Evolutionary conservation across 2,888 invertebrate genomes (phyloP).

Genomic region (Tenthredo distinguenda): DNA sequence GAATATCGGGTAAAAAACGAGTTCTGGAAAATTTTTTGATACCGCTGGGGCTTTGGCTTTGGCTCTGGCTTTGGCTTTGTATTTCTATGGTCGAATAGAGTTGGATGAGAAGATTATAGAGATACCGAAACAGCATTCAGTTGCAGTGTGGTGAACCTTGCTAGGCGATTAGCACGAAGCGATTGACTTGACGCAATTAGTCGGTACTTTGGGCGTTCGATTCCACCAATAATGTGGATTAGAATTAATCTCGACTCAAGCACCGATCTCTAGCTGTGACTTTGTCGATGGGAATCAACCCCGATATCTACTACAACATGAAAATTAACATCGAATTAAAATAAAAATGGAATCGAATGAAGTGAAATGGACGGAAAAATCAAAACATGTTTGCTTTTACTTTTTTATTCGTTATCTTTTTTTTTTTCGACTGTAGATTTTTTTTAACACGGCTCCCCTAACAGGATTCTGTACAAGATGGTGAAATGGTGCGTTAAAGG

Average conservation of each 20-base stretch:
- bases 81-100: not conserved
- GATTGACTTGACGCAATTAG: slow-evolving; percentile 45
- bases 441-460: not conserved
- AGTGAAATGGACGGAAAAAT: not conserved
- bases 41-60: not conserved
- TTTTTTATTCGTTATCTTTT: not conserved
- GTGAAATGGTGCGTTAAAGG: slow-evolving; percentile 31
- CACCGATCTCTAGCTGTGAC: not conserved
- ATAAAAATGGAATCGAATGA: not conserved
- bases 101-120: not conserved
- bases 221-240: slow-evolving; percentile 29
- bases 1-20: not conserved
- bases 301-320: not conserved
- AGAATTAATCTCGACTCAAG: slow-evolving; percentile 38
- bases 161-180: slow-evolving; percentile 32
- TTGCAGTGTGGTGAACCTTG: slow-evolving; percentile 16
- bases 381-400: not conserved
- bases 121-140: slow-evolving; percentile 17
- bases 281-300: not conserved
- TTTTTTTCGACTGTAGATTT: not conserved
- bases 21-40: not conserved
- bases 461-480: not conserved
- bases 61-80: not conserved
- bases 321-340: not conserved
- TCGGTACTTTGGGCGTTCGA: slow-evolving; percentile 12